Conservation (phyloP, 2,113 vertebrate species). For the Bufo gargarizans region DNA sequence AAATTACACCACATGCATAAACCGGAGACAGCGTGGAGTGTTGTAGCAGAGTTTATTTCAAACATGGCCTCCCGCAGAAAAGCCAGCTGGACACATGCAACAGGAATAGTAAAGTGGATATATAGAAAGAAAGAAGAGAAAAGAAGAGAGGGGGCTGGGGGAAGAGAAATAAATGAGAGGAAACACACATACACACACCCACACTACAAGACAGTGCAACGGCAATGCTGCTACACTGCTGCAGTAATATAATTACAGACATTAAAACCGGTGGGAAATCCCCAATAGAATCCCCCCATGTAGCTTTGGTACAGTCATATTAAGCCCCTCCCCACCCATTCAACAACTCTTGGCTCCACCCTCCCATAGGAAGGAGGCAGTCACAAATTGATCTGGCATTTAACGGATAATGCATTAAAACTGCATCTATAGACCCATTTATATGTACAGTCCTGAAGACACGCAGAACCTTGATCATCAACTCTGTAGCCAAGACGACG, state of each 20-base stretch:
- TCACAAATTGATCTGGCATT: constrained; percentile 51
- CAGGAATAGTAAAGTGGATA: constrained; percentile 55
- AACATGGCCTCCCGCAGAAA: constrained; percentile 35
- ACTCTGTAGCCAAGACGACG: constrained; percentile 6
- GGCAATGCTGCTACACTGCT: constrained; percentile 29
- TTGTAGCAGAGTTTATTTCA: constrained; percentile 57
- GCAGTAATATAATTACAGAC: constrained; percentile 55
- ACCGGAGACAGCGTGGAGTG: constrained; percentile 1
- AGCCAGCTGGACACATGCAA: constrained; percentile 56
- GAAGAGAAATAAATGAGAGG: constrained; percentile 59
- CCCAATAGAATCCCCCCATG: constrained; percentile 29
- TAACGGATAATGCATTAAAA: constrained; percentile 66
- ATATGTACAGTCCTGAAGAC: constrained; percentile 64
- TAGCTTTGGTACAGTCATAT: constrained; percentile 48
- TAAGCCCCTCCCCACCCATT: constrained; percentile 14
- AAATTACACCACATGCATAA: neutral
- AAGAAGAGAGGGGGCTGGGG: neutral
- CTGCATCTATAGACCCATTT: constrained; percentile 64
- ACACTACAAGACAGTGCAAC: constrained; percentile 55
- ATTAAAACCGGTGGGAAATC: constrained; percentile 59
- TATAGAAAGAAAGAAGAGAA: constrained; percentile 5
- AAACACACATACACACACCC: constrained; percentile 60
- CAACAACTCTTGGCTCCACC: constrained; percentile 30
- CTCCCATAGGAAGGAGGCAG: constrained; percentile 29
- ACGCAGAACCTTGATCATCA: constrained; percentile 58